Base-by-base conservation (phyloP, 2,113 vertebrate species). In the Xiphophorus couchianus region DNA sequence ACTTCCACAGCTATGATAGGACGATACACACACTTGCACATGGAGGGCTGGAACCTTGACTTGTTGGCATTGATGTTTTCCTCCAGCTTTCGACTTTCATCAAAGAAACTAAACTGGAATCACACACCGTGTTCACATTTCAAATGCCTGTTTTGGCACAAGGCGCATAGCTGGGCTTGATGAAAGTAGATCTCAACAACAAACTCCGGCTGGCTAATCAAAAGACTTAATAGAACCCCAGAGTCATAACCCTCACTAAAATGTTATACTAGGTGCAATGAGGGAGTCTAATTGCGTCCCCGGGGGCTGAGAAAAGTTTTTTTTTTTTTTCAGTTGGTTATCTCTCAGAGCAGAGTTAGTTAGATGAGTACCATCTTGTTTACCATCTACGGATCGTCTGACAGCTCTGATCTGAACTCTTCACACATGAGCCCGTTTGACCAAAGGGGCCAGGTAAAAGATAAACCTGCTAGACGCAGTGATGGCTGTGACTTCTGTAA, bases 241-340 rank as follows among this genome's bases (percentile, higher is more conserved):
- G 71, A 84, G 77, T 83, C 75, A 66, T 74, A 74, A 64, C 33
- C 69, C 69, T 74, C 80, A 64, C 33, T 51, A 42, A 76, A 69
- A 81, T 69, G 86, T 73, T 82, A 7, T 61, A 30, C 60, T 44
- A 69, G 65, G 65, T 70, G 62, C 78, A 78, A 67, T 48, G 64
- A 64, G 58, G 17, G 76, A 78, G 79, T 74, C 77, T 87, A 86
- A 89, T 90, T 78, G 80, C 77, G 65, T 84, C 81, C 90, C 86
- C 30, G 66, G 66, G 86, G 83, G 79, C 39, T 22, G 25, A 71
- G 77, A 66, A 44, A 63, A 48, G 12, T 19, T 66, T 44, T 62
- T 30, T 30, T 3, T 42, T 61, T 78, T 58, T 54, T 0, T 51
- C 7, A 5, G 15, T 19, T 48, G 75, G 65, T 60, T 31, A 71